Evolutionary conservation across 2,888 invertebrate genomes (phyloP).

Genomic region (Oegoconia quadripuncta): DNA sequence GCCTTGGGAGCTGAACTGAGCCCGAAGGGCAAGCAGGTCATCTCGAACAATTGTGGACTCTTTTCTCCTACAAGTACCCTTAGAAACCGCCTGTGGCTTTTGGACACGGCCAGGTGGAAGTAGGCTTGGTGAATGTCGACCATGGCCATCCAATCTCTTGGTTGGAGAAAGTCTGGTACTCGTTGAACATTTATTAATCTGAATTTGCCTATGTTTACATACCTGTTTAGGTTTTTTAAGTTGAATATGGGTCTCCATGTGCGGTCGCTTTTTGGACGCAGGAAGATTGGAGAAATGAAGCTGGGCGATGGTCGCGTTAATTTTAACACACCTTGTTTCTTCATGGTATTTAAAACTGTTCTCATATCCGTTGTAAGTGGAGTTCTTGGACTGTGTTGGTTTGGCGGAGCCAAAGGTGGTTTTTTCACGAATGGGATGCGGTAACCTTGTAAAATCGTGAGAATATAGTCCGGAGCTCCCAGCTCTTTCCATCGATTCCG

Average conservation of each 20-base stretch:
- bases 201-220: too few relatives aligned
- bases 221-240: too few relatives aligned
- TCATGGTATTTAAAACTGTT: conserved; percentile 15
- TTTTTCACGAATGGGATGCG: conserved; percentile 21
- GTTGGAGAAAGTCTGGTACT: conserved; percentile 26
- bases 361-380: conserved; percentile 15
- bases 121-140: conserved; percentile 25
- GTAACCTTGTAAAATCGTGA: conserved; percentile 9
- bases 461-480: too few relatives aligned
- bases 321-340: conserved; percentile 14
- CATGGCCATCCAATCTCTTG: conserved; percentile 24
- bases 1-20: conserved; percentile 2
- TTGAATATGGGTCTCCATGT: conserved; percentile 17
- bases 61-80: too few relatives aligned
- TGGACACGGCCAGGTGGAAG: conserved; percentile 20
- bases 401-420: conserved; percentile 15
- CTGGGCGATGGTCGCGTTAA: conserved; percentile 15
- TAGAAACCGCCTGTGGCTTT: conserved; percentile 23
- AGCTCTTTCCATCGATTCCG: too few relatives aligned
- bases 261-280: conserved; percentile 13
- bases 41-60: conserved; percentile 4
- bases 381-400: background rate
- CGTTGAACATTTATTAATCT: conserved; percentile 3
- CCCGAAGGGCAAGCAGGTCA: conserved; percentile 11
- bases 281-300: conserved; percentile 23